Percentiles rank a stretch among this genome's conserved stretches.
Evolutionary conservation across 1,140 invertebrate species (phyloP).

Genomic region (Drosophila arizonae): DNA sequence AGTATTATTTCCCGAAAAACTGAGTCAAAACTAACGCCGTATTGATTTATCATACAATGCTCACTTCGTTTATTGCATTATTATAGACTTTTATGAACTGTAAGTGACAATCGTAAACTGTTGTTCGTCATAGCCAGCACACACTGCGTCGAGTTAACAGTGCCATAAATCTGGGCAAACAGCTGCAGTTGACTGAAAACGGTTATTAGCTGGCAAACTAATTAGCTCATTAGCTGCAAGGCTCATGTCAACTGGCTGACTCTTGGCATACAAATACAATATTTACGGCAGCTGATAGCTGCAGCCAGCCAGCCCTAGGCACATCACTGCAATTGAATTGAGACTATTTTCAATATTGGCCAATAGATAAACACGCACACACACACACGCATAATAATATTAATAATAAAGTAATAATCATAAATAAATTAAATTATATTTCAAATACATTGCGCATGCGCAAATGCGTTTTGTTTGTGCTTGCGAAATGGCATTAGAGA

Average conservation of each 20-base stretch:
- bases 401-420: conserved; percentile 18
- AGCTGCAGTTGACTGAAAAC: conserved; percentile 1
- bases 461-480: conserved; percentile 50
- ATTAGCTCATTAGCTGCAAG: conserved; percentile 38
- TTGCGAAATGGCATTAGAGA: conserved; percentile 48
- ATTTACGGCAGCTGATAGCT: background rate
- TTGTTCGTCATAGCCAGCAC: background rate
- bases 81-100: background rate
- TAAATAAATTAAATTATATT: conserved; percentile 23
- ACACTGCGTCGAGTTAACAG: background rate
- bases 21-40: background rate
- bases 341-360: conserved; percentile 30
- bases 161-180: conserved; percentile 34
- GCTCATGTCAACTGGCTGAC: conserved; percentile 20
- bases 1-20: no score
- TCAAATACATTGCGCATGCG: conserved; percentile 54
- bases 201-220: conserved; percentile 22
- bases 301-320: no score
- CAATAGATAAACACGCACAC: conserved; percentile 36
- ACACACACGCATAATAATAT: conserved; percentile 18
- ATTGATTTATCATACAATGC: background rate
- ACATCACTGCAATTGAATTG: no score
- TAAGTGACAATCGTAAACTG: background rate
- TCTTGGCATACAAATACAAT: conserved; percentile 29
- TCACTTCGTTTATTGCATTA: background rate